Evolutionary conservation across 2,113 vertebrate genomes (phyloP), one percentile per base, ranked within the genome.

Genomic region (Aptenodytes forsteri): DNA sequence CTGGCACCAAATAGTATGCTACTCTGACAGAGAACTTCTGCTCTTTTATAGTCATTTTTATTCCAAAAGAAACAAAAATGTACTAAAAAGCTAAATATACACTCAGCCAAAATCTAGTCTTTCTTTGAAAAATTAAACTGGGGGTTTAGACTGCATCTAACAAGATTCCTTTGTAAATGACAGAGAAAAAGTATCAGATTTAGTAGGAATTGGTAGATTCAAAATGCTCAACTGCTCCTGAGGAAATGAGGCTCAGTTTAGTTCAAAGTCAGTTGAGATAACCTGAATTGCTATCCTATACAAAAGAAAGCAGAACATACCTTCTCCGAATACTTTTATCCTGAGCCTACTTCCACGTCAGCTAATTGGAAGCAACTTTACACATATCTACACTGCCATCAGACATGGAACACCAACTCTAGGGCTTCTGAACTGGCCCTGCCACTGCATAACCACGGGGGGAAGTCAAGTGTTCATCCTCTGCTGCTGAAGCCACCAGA

Each of bases 371-470:
- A 92, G 14, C 9, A 52, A 34, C 9, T 54, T 66, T 70, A 30
- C 8, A 4, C 21, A 18, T 16, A 42, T 29, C 11, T 76, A 15
- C 8, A 17, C 1, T 32, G 8, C 13, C 6, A 1, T 58, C 13
- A 55, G 19, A 26, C 26, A 13, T 2, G 8, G 25, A 78, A 25
- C 11, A n/a, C 44, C 29, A 36, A 2, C 13, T 16, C 14, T 64
- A 42, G 13, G 11, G 1, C 15, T 90, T 64, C 38, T 69, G 26
- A 76, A 58, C 10, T 9, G 72, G 10, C 15, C 11, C 2, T 83
- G 16, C 3, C 9, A 40, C 14, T 1, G 0, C 7, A 10, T 8
- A 40, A 70, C 5, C 5, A 30, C 1, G 7, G 19, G 36, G 2
- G 17, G 16, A 76, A 83, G 10, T 34, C 2, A 10, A 18, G 30